A percentile compares a stretch with the other conserved stretches of the same genome.
Evolutionary conservation across 2,113 vertebrate genomes (phyloP).

Genomic region (Oreotrochilus melanogaster): DNA sequence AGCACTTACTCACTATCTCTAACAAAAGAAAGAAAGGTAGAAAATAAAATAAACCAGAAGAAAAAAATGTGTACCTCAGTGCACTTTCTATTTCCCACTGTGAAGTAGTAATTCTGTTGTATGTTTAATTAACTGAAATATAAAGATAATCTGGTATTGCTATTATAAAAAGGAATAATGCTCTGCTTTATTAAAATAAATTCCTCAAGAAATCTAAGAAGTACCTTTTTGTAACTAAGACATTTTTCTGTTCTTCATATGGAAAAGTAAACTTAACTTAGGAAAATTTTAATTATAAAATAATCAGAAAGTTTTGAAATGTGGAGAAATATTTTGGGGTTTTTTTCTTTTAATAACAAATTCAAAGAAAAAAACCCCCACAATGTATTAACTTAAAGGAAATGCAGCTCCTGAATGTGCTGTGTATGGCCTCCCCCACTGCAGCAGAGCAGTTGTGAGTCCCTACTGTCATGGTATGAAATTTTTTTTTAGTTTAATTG

Average conservation of each 20-base stretch:
- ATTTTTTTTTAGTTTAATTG: not conserved
- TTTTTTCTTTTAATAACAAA: not conserved
- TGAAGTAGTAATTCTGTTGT: not conserved
- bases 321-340: not conserved
- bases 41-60: not conserved
- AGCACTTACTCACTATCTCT: not conserved
- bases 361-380: not conserved
- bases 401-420: not conserved
- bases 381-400: not conserved
- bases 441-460: not conserved
- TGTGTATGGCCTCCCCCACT: not conserved
- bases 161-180: not conserved
- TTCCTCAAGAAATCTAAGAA: not conserved
- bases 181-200: not conserved
- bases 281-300: not conserved
- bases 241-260: not conserved
- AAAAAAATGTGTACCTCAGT: not conserved
- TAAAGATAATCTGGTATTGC: not conserved
- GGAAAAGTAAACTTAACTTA: slow-evolving; percentile 4
- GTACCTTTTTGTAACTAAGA: not conserved
- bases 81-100: not conserved
- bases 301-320: not conserved
- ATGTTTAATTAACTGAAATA: not conserved
- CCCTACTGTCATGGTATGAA: not conserved
- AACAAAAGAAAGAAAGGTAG: not conserved